Percentiles rank a stretch among this genome's conserved stretches.
Evolutionary conservation across 2,113 vertebrate genomes (phyloP).

Genomic region (Bombycilla garrulus): DNA sequence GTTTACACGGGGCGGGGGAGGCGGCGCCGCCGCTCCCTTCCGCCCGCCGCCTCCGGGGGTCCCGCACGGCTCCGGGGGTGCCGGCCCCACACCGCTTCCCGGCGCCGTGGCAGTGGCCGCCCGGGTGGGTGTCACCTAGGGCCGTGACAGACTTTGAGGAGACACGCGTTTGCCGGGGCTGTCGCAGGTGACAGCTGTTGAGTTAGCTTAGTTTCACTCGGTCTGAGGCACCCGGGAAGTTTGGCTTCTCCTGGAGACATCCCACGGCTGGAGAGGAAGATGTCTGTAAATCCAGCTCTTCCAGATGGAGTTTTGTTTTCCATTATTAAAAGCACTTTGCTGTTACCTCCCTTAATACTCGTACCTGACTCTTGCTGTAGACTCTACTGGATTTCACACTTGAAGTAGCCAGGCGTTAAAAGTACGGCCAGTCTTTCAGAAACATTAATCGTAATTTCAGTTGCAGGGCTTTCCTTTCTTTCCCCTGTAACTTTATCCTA

Average conservation of each 20-base stretch:
- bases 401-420: rapidly evolving
- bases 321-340: not conserved
- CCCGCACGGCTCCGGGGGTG: not conserved
- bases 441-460: not conserved
- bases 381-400: rapidly evolving
- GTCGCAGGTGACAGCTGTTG: not conserved
- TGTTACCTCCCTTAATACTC: not conserved
- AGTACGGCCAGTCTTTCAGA: not conserved
- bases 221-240: not conserved
- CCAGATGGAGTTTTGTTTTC: not conserved
- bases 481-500: rapidly evolving
- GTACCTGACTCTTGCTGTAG: not conserved
- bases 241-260: not conserved
- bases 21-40: not conserved
- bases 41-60: not conserved
- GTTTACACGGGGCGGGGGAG: not conserved
- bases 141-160: not conserved
- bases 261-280: not conserved
- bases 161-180: not conserved
- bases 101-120: not conserved
- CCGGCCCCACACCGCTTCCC: not conserved
- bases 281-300: not conserved
- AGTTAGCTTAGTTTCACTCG: not conserved
- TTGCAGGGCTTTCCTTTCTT: not conserved
- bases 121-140: not conserved